phyloP scores from a whole-genome alignment of 2,113 vertebrate genomes.

The Phoxinus phoxinus region DNA sequence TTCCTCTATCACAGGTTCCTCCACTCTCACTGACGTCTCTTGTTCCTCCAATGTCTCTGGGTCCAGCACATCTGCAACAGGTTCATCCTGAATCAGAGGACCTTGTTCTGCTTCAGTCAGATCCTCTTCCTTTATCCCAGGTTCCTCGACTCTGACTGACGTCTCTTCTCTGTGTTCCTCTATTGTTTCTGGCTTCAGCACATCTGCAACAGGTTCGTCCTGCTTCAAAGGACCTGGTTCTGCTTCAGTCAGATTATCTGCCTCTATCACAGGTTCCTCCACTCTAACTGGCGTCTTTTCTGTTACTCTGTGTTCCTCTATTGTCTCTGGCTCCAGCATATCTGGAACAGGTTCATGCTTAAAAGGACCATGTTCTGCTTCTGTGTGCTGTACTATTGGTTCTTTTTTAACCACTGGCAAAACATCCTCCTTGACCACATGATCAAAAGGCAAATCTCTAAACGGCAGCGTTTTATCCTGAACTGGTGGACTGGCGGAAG shows the following conservation, averaged over 20 bases:
- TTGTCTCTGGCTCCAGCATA: neutral
- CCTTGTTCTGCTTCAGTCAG: neutral
- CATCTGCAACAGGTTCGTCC: neutral
- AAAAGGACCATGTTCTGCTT: neutral
- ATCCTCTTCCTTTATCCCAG: too few species aligned
- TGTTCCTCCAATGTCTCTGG: neutral
- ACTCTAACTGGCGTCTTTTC: neutral
- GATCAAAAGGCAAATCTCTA: neutral
- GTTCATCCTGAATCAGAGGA: neutral
- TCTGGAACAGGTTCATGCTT: neutral
- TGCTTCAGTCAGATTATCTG: neutral
- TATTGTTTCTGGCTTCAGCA: neutral
- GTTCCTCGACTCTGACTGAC: neutral
- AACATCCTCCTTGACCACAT: neutral
- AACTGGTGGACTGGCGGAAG: neutral
- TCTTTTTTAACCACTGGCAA: neutral
- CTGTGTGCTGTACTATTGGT: neutral
- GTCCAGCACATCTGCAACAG: neutral
- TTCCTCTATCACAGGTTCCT: neutral
- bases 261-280: neutral
- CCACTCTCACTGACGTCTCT: neutral
- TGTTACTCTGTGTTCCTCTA: neutral
- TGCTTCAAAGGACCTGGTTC: neutral
- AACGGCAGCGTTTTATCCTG: neutral
- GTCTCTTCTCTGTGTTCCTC: constrained; percentile 16